phyloP scores from a whole-genome alignment of 2,113 vertebrate species.

The Ciconia maguari region DNA sequence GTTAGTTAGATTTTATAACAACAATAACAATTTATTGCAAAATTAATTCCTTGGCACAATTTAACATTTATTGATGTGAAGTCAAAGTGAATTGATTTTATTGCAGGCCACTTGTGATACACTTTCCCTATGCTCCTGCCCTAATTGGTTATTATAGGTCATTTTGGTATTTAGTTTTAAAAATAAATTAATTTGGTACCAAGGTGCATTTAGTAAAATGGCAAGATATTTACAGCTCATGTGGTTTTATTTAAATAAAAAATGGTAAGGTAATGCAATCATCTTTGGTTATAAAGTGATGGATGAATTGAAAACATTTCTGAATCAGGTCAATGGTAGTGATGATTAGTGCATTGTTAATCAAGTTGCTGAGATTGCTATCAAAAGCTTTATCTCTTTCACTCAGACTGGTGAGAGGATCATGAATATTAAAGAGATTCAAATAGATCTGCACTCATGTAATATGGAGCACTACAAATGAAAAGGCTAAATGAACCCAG shows the following conservation, averaged over 20 bases:
- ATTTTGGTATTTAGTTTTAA: constrained; percentile 81
- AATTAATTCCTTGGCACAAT: constrained; percentile 84
- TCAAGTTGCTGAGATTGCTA: constrained; percentile 86
- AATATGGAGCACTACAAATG: constrained; percentile 82
- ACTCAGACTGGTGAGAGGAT: constrained; percentile 80
- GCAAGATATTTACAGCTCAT: constrained; percentile 79
- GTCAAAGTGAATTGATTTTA: constrained; percentile 79
- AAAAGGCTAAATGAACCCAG: constrained; percentile 81
- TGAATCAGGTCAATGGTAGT: constrained; percentile 85
- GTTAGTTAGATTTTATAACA: constrained; percentile 80
- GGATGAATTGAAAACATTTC: constrained; percentile 82
- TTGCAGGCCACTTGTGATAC: constrained; percentile 70
- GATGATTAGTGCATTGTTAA: constrained; percentile 90
- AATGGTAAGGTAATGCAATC: constrained; percentile 83
- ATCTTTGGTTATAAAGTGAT: constrained; percentile 82
- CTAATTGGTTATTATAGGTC: constrained; percentile 93
- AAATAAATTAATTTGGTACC: constrained; percentile 80
- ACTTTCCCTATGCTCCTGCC: constrained; percentile 72
- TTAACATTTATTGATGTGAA: constrained; percentile 81
- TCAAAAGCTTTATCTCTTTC: constrained; percentile 84
- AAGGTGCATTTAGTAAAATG: constrained; percentile 77
- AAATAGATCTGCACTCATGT: constrained; percentile 81
- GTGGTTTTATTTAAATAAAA: constrained; percentile 83
- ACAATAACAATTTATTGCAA: constrained; percentile 83
- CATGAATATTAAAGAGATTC: constrained; percentile 88